phyloP scores from a whole-genome alignment of 2,113 vertebrate genomes.

The Hyla sarda region DNA sequence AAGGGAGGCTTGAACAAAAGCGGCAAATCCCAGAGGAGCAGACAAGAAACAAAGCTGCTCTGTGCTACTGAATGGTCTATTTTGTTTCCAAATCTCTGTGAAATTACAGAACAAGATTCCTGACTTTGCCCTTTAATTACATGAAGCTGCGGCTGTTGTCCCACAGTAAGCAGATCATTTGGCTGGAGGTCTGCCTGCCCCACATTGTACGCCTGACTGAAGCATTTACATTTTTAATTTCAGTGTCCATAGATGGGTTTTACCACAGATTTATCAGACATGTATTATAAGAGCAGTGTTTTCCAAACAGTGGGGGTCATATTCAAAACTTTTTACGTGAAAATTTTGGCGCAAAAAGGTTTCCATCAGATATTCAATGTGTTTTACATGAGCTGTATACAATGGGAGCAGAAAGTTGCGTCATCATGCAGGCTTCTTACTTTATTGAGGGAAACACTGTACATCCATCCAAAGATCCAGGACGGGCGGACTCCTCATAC shows the following conservation, averaged over 20 bases:
- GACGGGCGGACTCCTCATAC: no score
- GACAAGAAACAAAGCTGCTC: conserved; percentile 37
- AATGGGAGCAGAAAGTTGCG: no score
- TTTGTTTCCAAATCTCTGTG: conserved; percentile 40
- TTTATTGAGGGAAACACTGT: no score
- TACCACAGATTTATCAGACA: no score
- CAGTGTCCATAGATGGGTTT: background rate
- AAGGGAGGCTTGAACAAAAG: conserved; percentile 28
- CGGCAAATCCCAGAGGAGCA: conserved; percentile 22
- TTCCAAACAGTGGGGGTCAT: no score
- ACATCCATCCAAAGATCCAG: no score
- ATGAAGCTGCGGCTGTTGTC: background rate
- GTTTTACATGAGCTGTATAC: no score
- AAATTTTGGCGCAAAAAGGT: no score
- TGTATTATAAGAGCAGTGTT: no score
- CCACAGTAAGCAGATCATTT: conserved; percentile 26
- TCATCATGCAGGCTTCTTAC: no score
- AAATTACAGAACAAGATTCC: conserved; percentile 42
- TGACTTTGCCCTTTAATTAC: conserved; percentile 30
- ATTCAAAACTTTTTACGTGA: no score
- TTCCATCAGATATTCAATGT: no score
- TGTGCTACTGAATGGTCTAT: conserved; percentile 38
- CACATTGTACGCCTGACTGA: background rate
- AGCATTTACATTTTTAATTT: conserved; percentile 24
- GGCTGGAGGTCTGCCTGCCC: background rate